Conservation (phyloP, 30 jellyfish, hydroid and myxozoan genomes). For the Chrysaora quinquecirrha region DNA sequence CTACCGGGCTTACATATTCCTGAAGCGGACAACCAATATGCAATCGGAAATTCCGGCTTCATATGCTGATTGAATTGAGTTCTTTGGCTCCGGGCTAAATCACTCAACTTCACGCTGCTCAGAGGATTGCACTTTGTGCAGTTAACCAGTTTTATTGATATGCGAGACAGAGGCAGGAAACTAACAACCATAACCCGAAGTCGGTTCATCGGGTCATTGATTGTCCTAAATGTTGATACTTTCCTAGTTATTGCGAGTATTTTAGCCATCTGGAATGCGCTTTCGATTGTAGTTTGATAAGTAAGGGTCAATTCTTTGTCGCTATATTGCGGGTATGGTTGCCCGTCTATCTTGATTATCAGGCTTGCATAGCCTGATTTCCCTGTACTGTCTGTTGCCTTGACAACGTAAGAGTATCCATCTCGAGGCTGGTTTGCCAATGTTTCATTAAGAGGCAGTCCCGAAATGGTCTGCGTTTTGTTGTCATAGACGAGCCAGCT, state of each 20-base stretch:
- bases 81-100: neutral
- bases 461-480: conserved; percentile 55
- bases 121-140: conserved; percentile 29
- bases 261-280: neutral
- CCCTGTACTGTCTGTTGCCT: conserved; percentile 80
- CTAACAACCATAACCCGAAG: conserved; percentile 6
- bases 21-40: neutral
- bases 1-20: conserved; percentile 18
- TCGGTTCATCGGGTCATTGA: conserved; percentile 32
- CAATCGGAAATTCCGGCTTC: conserved; percentile 38
- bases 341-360: conserved; percentile 20
- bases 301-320: conserved; percentile 2
- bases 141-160: conserved; percentile 4
- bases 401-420: conserved; percentile 61
- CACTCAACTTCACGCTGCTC: neutral
- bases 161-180: neutral
- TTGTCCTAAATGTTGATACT: conserved; percentile 17
- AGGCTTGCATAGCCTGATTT: conserved; percentile 31
- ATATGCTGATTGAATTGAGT: conserved; percentile 16
- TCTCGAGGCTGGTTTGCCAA: conserved; percentile 37
- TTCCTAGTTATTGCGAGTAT: conserved; percentile 44
- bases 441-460: conserved; percentile 55
- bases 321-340: neutral
- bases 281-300: conserved; percentile 4
- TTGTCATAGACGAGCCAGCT: conserved; percentile 66